phyloP scores from a whole-genome alignment of 2,888 invertebrate genomes.

The Xylota sylvarum region DNA sequence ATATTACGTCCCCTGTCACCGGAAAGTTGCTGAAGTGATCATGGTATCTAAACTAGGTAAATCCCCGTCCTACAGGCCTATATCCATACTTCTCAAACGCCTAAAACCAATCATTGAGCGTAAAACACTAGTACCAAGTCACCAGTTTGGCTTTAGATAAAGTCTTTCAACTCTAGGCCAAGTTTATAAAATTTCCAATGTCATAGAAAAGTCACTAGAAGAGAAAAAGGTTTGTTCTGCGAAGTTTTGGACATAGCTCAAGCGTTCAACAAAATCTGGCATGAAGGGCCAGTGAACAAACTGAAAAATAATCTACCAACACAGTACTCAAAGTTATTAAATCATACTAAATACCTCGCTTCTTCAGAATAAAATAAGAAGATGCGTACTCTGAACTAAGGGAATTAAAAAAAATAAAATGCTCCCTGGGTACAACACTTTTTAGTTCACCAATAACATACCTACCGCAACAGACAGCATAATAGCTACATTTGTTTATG shows the following conservation, averaged over 20 bases:
- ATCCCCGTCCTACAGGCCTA: background rate
- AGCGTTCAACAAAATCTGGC: background rate
- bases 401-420: too few species aligned
- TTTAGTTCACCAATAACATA: background rate
- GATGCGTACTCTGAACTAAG: background rate
- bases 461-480: background rate
- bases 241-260: background rate
- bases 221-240: too few species aligned
- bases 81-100: background rate
- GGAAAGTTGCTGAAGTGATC: background rate
- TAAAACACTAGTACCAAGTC: background rate
- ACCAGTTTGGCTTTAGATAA: too few species aligned
- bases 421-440: background rate
- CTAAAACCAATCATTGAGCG: background rate
- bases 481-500: background rate
- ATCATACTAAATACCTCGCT: background rate
- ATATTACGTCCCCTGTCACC: conserved; percentile 4
- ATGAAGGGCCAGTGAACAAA: background rate
- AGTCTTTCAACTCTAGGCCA: too few species aligned
- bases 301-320: background rate
- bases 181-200: too few species aligned
- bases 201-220: too few species aligned
- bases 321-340: background rate
- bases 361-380: background rate
- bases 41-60: background rate